Percentiles rank a stretch among this genome's conserved stretches.
Conservation (phyloP, 2,113 vertebrate genomes). For the Delphinapterus leucas region DNA sequence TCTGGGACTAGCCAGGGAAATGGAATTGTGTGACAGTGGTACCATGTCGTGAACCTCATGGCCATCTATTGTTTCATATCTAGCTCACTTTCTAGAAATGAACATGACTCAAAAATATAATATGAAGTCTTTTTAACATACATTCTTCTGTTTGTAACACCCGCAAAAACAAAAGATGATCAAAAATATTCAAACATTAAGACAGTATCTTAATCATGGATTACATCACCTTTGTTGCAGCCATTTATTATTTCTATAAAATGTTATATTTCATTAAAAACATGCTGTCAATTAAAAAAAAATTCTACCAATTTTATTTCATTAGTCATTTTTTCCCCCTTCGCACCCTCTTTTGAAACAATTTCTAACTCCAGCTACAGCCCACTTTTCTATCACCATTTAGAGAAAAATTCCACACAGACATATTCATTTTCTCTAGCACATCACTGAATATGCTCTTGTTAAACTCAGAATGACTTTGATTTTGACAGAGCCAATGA, state of each 20-base stretch:
- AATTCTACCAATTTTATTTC: not conserved
- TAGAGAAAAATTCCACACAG: not conserved
- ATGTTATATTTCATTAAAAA: constrained; percentile 63
- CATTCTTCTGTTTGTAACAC: not conserved
- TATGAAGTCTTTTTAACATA: constrained; percentile 41
- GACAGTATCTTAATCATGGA: not conserved
- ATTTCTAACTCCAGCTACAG: not conserved
- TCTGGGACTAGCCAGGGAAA: constrained; percentile 44
- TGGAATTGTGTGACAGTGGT: constrained; percentile 26
- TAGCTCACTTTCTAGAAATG: constrained; percentile 69
- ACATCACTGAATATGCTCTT: not conserved
- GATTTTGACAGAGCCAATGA: not conserved
- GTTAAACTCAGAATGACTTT: not conserved
- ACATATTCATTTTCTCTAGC: not conserved
- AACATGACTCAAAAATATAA: constrained; percentile 66
- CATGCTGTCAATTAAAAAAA: not conserved
- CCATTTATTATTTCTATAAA: not conserved
- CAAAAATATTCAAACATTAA: constrained; percentile 19
- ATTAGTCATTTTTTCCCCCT: not conserved
- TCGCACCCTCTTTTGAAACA: not conserved
- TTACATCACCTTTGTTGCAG: fast-evolving
- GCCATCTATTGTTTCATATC: constrained; percentile 43
- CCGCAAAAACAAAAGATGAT: not conserved
- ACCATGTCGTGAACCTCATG: constrained; percentile 28
- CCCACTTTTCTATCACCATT: not conserved